Evolutionary conservation across 2,797 vertebrate species (phyloP).

Genomic region (Sparus aurata): DNA sequence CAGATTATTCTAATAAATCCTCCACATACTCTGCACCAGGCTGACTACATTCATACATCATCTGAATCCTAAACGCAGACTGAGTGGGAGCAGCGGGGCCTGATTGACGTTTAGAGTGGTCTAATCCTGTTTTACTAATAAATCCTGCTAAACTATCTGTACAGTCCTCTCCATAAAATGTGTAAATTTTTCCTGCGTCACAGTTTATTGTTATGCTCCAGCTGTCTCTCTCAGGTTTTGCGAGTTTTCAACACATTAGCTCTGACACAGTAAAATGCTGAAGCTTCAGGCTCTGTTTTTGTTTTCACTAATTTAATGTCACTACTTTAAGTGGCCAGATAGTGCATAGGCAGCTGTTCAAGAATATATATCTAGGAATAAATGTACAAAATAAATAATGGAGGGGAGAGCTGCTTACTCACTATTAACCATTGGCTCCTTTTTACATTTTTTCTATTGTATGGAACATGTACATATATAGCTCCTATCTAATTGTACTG

Average conservation of each 20-base stretch:
- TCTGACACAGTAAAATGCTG: background rate
- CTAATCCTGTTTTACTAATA: conserved; percentile 4
- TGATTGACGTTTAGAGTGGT: background rate
- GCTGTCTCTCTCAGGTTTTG: conserved; percentile 1
- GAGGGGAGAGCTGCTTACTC: background rate
- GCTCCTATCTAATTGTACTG: too few species aligned
- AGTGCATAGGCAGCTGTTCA: background rate
- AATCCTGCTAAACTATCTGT: background rate
- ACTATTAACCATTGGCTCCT: background rate
- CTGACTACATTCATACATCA: conserved; percentile 18
- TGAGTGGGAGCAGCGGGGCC: background rate
- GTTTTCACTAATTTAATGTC: background rate
- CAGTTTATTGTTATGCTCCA: background rate
- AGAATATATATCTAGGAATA: background rate
- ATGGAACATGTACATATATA: background rate
- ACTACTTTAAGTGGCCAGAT: background rate
- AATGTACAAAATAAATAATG: background rate
- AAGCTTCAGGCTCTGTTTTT: background rate
- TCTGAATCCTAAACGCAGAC: conserved; percentile 28
- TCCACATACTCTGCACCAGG: conserved; percentile 16
- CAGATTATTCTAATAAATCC: conserved; percentile 33
- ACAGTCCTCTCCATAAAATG: background rate
- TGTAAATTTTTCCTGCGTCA: background rate
- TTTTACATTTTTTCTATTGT: background rate
- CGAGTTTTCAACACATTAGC: background rate